Evolutionary conservation across 2,113 vertebrate species (phyloP).

Genomic region (Sinocyclocheilus grahami): DNA sequence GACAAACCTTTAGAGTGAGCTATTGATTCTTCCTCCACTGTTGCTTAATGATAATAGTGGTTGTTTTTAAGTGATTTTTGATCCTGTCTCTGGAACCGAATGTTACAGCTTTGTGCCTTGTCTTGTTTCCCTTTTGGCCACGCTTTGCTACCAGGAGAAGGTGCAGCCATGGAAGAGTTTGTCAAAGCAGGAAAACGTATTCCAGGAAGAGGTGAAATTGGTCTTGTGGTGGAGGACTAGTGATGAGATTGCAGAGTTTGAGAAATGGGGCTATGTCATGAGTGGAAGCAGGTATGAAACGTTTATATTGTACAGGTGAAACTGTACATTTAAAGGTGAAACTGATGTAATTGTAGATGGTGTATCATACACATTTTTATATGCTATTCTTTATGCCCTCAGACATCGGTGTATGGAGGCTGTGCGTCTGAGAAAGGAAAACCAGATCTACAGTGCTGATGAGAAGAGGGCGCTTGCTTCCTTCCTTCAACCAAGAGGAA

Average conservation of each 20-base stretch:
- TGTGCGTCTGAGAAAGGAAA: constrained; percentile 96
- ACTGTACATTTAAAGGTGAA: background rate
- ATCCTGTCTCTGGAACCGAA: background rate
- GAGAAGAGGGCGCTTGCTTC: constrained; percentile 95
- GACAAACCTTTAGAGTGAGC: constrained; percentile 94
- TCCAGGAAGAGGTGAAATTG: constrained; percentile 97
- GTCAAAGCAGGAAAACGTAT: constrained; percentile 98
- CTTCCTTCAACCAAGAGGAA: constrained; percentile 98
- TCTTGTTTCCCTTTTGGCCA: constrained; percentile 81
- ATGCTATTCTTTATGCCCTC: constrained; percentile 8
- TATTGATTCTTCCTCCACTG: background rate
- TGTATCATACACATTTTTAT: background rate
- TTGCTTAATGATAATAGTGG: background rate
- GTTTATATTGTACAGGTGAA: background rate
- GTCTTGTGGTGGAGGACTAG: constrained; percentile 95
- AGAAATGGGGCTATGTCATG: constrained; percentile 96
- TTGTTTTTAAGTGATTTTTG: background rate
- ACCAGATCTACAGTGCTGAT: constrained; percentile 98
- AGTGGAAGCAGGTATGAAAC: constrained; percentile 92
- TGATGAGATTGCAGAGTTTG: constrained; percentile 93
- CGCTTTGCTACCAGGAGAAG: constrained; percentile 93
- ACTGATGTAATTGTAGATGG: background rate
- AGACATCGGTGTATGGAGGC: constrained; percentile 98
- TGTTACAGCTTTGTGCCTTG: background rate
- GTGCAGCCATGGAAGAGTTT: constrained; percentile 96